These are phyloP conservation scores for Parasteatoda lunata DNA, from an alignment of 2,888 invertebrate genomes.

Conservation along the genomic window DNA sequence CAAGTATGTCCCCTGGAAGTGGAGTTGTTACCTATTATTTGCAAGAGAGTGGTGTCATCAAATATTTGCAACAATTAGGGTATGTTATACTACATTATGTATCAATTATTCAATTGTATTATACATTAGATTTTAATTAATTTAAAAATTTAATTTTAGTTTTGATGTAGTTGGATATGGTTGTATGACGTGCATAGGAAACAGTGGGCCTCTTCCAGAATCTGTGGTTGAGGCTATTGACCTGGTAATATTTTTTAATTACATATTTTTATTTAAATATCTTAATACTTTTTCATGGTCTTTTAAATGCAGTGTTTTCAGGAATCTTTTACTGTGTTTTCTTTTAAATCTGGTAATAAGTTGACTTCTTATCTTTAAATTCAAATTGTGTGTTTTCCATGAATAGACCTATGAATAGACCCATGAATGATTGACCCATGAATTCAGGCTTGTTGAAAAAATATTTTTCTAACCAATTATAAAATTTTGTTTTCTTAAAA, in stretches of 20 bases:
- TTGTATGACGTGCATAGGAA: constrained; percentile 99
- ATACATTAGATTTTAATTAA: neutral
- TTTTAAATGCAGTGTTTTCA: no score
- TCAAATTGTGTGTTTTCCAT: no score
- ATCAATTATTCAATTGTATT: neutral
- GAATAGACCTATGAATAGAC: no score
- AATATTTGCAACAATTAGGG: constrained; percentile 88
- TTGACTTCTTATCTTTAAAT: no score
- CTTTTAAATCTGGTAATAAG: no score
- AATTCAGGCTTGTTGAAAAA: no score
- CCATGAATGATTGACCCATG: no score
- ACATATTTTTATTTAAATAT: neutral
- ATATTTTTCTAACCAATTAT: no score
- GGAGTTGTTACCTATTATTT: constrained; percentile 95
- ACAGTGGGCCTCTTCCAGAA: constrained; percentile 95
- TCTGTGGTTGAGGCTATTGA: constrained; percentile 93
- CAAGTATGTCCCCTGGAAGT: constrained; percentile 95
- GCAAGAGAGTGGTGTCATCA: constrained; percentile 92
- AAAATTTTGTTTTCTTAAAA: no score
- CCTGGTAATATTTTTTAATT: constrained; percentile 74
- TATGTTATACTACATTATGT: constrained; percentile 69
- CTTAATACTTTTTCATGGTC: no score
- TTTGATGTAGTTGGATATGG: constrained; percentile 98
- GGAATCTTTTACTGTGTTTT: no score
- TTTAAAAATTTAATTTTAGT: constrained; percentile 71